Evolutionary conservation across 1,140 invertebrate genomes (phyloP), one percentile per base, ranked within the genome.

Genomic region (Philotrypesis tridentata): DNA sequence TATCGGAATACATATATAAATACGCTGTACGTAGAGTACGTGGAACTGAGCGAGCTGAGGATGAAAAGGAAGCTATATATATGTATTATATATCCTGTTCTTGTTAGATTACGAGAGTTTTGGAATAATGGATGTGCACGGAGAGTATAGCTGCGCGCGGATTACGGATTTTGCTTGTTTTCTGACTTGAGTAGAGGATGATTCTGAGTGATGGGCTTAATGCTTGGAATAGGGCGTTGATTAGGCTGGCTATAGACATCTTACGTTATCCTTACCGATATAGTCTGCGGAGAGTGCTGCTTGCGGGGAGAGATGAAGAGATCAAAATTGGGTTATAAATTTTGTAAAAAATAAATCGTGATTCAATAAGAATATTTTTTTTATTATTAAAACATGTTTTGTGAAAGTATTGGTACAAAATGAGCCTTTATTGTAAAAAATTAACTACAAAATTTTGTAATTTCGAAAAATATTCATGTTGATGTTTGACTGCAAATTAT

Each of bases 141-240:
- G 12, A 17, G 12, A 63, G 29, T 33, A 6, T 25, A 43, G 7
- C 11, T 65, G 25, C 48, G 4, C 11, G 31, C 21, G 74, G 12
- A 27, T 60, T 55, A 65, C 14, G 27, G 0, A 0, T 71, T 60
- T 55, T 61, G 40, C 14, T 78, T 67, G 63, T 65, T 68, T 43
- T 9, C 12, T 12, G 21, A 37, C 37, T 68, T 1, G 29, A 63
- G 60, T 61, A 8, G 48, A 43, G 40, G 7, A 14, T 17, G 9
- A 79, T 79, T 72, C n/a, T 9, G n/a, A 55, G 4, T 8, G 61
- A 37, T 81, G 40, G 9, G 68, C 63, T 75, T 81, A 75, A 68
- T 55, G 43, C 33, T 12, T 3, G 14, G 72, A 67, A 55, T 37
- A 25, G 55, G 79, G 60, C n/a, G 40, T 75, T 68, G 68, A 81